phyloP scores from a whole-genome alignment of 2,888 invertebrate species.

The Adela reaumurella region DNA sequence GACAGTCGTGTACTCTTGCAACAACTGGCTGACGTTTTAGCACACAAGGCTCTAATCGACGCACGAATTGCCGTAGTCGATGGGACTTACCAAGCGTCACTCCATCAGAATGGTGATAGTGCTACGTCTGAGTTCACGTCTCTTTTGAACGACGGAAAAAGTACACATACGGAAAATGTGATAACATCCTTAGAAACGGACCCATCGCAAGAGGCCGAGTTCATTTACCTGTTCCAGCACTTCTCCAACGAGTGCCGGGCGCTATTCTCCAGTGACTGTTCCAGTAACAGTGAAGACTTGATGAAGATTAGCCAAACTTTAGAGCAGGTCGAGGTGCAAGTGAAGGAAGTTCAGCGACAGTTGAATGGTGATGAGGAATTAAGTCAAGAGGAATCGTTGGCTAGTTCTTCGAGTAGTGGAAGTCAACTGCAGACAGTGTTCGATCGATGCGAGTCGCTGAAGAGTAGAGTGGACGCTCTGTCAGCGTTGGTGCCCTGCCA shows the following conservation, averaged over 20 bases:
- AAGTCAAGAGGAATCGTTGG: conserved; percentile 10
- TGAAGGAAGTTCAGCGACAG: conserved; percentile 35
- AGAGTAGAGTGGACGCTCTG: conserved; percentile 46
- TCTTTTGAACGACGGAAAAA: conserved; percentile 1
- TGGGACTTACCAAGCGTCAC: conserved; percentile 47
- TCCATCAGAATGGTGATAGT: conserved; percentile 25
- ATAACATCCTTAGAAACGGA: conserved; percentile 48
- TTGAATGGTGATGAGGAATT: conserved; percentile 22
- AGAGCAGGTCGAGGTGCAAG: conserved; percentile 46
- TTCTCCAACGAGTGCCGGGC: conserved; percentile 61
- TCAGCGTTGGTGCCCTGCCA: conserved; percentile 47
- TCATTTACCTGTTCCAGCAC: conserved; percentile 63
- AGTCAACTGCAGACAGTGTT: conserved; percentile 15
- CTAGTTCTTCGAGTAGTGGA: conserved; percentile 7
- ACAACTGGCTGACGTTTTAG: conserved; percentile 68
- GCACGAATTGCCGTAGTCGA: conserved; percentile 69
- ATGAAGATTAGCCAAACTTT: conserved; percentile 53
- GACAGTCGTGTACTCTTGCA: conserved; percentile 33
- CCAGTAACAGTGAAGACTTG: conserved; percentile 54
- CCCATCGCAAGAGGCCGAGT: conserved; percentile 62
- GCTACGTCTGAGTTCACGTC: conserved; percentile 21
- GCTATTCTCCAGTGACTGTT: conserved; percentile 55
- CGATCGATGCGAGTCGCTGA: conserved; percentile 40
- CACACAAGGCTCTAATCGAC: conserved; percentile 73
- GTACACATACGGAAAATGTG: conserved; percentile 23